These are phyloP conservation scores for Vanacampus margaritifer DNA, from an alignment of 2,113 vertebrate genomes.

Conservation along the genomic window DNA sequence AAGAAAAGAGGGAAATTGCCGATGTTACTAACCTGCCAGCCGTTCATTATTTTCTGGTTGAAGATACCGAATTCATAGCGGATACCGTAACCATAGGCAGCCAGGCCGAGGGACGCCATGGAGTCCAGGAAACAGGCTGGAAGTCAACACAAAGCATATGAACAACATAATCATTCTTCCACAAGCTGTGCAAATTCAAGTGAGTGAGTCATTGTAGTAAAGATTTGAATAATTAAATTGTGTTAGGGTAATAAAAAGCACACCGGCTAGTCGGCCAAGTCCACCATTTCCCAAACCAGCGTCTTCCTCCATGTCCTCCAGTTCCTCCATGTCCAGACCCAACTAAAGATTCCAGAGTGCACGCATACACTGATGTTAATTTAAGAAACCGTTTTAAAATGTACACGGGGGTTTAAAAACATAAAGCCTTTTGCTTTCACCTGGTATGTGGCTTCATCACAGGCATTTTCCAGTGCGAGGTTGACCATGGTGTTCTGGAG, in stretches of 20 bases:
- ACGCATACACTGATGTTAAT: neutral
- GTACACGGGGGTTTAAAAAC: neutral
- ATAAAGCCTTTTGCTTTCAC: constrained; percentile 39
- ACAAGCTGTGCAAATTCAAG: neutral
- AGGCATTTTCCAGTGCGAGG: constrained; percentile 75
- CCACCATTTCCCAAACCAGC: constrained; percentile 89
- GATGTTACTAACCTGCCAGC: constrained; percentile 79
- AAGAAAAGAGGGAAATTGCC: neutral
- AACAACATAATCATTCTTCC: neutral
- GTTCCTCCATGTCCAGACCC: constrained; percentile 89
- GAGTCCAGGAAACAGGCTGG: constrained; percentile 89
- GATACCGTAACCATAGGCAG: constrained; percentile 88
- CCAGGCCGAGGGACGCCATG: constrained; percentile 87
- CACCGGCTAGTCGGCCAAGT: constrained; percentile 86
- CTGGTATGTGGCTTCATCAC: constrained; percentile 76
- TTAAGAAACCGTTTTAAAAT: neutral
- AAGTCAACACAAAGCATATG: constrained; percentile 8
- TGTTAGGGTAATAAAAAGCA: constrained; percentile 13
- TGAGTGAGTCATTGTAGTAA: neutral
- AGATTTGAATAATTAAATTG: neutral
- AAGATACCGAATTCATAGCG: constrained; percentile 93
- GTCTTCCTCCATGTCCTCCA: constrained; percentile 89
- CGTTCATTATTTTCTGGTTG: constrained; percentile 84
- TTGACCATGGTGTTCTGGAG: constrained; percentile 81
- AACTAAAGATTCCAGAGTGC: constrained; percentile 61